Conservation (phyloP, 1,140 invertebrate species). For the Bombus sibiricus region DNA sequence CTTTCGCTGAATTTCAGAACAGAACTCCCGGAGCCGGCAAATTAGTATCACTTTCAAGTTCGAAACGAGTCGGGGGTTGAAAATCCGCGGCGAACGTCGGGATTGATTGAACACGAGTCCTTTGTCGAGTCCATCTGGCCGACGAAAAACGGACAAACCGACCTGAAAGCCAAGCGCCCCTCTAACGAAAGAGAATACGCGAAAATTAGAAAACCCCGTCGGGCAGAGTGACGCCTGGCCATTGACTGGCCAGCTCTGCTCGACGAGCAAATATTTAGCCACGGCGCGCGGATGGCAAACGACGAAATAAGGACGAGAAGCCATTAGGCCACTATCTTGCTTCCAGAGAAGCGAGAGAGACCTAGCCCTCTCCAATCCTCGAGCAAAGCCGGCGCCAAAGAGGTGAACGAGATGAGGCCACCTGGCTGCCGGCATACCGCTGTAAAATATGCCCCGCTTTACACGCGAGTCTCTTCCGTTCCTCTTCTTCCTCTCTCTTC, state of each 20-base stretch:
- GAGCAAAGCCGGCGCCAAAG: constrained; percentile 27
- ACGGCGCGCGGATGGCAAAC: constrained; percentile 42
- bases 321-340: constrained; percentile 59
- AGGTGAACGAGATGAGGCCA: constrained; percentile 41
- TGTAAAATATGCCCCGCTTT: constrained; percentile 57
- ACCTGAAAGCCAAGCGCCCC: background rate
- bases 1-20: background rate
- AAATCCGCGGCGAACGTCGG: background rate
- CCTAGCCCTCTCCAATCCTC: constrained; percentile 29
- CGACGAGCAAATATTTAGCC: constrained; percentile 55
- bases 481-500: too few species aligned
- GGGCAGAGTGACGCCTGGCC: constrained; percentile 7
- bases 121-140: background rate
- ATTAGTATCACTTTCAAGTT: background rate
- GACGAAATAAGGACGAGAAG: constrained; percentile 55
- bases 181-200: constrained; percentile 30
- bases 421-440: constrained; percentile 27
- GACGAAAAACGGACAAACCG: background rate
- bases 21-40: background rate
- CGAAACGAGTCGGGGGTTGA: background rate
- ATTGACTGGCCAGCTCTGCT: constrained; percentile 7
- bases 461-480: constrained; percentile 28
- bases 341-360: constrained; percentile 34
- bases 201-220: constrained; percentile 32
- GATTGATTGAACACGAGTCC: constrained; percentile 5